Conservation (phyloP, 2,888 invertebrate species). For the Ametastegia equiseti region DNA sequence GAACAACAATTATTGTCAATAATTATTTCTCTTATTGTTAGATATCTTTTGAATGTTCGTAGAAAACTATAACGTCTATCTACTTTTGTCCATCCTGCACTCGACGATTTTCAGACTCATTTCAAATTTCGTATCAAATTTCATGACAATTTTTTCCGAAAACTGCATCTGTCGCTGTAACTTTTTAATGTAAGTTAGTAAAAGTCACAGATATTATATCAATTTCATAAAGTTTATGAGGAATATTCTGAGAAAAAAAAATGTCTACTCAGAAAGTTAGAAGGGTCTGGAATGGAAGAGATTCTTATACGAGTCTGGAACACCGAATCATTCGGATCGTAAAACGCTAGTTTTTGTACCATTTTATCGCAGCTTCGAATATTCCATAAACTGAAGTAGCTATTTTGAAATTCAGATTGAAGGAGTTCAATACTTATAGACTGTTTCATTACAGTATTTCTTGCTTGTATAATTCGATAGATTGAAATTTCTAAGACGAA, state of each 20-base stretch:
- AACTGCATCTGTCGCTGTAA: not conserved
- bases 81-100: not conserved
- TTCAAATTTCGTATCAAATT: not conserved
- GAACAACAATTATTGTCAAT: not conserved
- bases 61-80: too few species aligned
- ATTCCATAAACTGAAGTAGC: not conserved
- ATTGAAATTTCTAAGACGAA: not conserved
- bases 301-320: not conserved
- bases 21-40: too few species aligned
- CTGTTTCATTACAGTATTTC: not conserved
- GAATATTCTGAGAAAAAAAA: not conserved
- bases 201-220: not conserved
- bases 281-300: not conserved
- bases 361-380: not conserved
- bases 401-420: constrained; percentile 14
- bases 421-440: not conserved
- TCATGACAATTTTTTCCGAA: not conserved
- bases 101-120: not conserved
- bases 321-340: not conserved
- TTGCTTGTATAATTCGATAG: not conserved
- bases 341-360: not conserved
- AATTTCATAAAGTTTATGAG: not conserved
- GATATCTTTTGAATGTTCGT: too few species aligned
- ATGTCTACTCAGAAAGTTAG: not conserved
- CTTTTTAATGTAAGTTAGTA: not conserved